Base-by-base conservation (phyloP, 1,140 invertebrate species). In the Orius insidiosus region DNA sequence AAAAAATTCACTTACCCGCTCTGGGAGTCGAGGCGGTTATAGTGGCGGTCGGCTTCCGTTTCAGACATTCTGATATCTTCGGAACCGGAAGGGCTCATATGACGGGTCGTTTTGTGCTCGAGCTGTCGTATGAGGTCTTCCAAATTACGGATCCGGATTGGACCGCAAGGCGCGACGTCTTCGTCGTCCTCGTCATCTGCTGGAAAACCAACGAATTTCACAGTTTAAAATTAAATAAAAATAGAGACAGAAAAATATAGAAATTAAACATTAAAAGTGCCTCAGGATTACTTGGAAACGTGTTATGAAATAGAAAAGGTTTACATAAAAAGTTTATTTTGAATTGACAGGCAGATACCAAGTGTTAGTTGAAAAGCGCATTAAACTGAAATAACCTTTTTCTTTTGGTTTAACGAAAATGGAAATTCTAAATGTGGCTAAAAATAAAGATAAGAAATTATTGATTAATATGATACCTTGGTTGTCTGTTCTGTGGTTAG, bases 41-140 rank as follows among this genome's bases (percentile, higher is more conserved):
- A 86, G 62, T 85, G 84, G 18, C 83, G 71, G 63, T 92, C 86
- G 13, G 80, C 80, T 62, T 93, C 87, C 15, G 83, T 83, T 63
- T 92, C 86, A 30, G 85, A 88, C 72, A 87, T 85, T 53, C 87
- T 69, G 55, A 90, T 87, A 54, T 92, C 88, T 59, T 90, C 86
- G 7, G 85, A 89, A 37, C 82, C 84, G 52, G 80, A 83, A 9
- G 85, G 85, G 59, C 85, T 89, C 77, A 85, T 84, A 60, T 88
- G 85, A 4, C 84, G 69, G 36, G 77, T 75, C 32, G 80, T 79
- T 60, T 90, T 85, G 59, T 89, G 82, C 60, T 93, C 85, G 45
- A 94, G 64, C 55, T 73, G 69, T 38, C 86, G 67, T 50, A 93
- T 87, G 14, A 94, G 70, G 60, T 93, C 87, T 62, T 92, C 87